These are phyloP conservation scores for Hemichromis elongatus DNA, from an alignment of 2,113 vertebrate genomes.

Conservation along the genomic window DNA sequence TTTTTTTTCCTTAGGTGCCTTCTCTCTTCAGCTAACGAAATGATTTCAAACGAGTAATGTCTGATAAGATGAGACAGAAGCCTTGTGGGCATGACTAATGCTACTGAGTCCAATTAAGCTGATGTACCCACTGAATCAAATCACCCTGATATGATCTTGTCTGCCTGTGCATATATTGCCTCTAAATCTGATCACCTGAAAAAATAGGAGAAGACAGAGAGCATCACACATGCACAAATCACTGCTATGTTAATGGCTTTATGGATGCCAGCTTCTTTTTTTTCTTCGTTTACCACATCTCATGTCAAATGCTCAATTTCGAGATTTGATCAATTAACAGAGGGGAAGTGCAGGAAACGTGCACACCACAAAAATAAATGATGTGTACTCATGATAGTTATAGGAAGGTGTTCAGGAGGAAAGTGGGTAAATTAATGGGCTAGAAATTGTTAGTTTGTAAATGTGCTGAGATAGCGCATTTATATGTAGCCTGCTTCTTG, in stretches of 20 bases:
- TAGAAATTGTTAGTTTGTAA: background rate
- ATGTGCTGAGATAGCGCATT: background rate
- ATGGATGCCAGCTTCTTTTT: background rate
- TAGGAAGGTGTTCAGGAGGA: background rate
- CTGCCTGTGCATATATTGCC: conserved; percentile 52
- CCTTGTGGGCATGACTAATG: conserved; percentile 62
- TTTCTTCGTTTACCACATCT: background rate
- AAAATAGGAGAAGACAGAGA: conserved; percentile 9
- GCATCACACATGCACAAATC: background rate
- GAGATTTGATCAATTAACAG: background rate
- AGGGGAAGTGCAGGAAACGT: background rate
- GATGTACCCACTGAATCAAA: conserved; percentile 57
- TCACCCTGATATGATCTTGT: conserved; percentile 56
- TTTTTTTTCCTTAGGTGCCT: background rate
- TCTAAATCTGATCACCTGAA: conserved; percentile 40
- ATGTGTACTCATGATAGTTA: background rate
- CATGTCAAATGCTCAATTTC: background rate
- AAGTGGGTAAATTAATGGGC: background rate
- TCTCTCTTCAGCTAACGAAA: conserved; percentile 20
- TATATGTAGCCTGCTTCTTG: background rate
- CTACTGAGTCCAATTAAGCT: conserved; percentile 62
- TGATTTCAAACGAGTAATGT: conserved; percentile 35
- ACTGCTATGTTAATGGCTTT: background rate
- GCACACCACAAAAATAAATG: background rate
- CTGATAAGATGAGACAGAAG: conserved; percentile 49